Base-by-base conservation (phyloP, 2,113 vertebrate genomes). In the Carassius carassius region DNA sequence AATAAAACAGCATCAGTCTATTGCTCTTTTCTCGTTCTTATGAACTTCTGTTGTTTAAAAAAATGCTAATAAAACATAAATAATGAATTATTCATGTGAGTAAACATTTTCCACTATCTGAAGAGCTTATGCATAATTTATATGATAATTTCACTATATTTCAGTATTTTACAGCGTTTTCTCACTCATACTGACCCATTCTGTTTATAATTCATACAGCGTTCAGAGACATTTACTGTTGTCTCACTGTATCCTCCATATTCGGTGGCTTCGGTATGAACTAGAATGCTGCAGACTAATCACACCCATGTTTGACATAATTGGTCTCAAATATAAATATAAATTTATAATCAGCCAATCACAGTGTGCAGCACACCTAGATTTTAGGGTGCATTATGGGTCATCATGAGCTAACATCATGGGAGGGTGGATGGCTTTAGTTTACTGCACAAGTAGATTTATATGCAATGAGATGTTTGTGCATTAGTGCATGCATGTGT, bases 101-200 rank as follows among this genome's bases (percentile, higher is more conserved):
- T 85, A 85, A 91, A 91, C 87, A 89, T 89, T 87, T 89, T 89
- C 76, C 90, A 91, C 88, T 63, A 86, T 93, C 88, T 88, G 82
- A 88, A 69, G 78, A 89, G 85, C 82, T 87, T 89, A 92, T 91
- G 89, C 89, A 92, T 89, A 89, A 89, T 91, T 89, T 87, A 88
- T 90, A 83, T 86, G 82, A 90, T 72, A 82, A 89, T 90, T 82
- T 91, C 70, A 87, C 82, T 78, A 87, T 86, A 89, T 91, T 87
- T 90, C 88, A 88, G 76, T 84, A 88, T 88, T 87, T 88, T 85
- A 82, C 79, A 77, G 41, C 80, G 63, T 87, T 85, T 87, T 67
- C 86, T 83, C 82, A 56, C 58, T 87, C 87, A 84, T 56, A 82
- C 84, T 82, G 79, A 70, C 78, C 80, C 32, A 84, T 83, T 79